Evolutionary conservation across 2,888 invertebrate genomes (phyloP), one percentile per base, ranked within the genome.

Genomic region (Xylota sylvarum): DNA sequence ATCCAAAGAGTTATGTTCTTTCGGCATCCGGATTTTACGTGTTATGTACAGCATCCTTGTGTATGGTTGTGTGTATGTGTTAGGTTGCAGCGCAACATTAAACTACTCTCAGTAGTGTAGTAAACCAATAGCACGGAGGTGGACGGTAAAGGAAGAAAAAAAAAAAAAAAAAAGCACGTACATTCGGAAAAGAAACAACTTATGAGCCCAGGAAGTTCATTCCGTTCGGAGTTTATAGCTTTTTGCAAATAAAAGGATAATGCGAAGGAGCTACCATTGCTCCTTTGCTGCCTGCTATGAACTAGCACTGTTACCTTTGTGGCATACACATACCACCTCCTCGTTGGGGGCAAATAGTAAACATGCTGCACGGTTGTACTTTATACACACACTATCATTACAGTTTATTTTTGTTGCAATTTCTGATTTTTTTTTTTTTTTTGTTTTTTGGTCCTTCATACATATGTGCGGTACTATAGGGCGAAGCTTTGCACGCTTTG

Each of bases 121-220:
- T 78, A 78, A 67, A 67, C 60, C 52, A 73, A 73, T 73, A 56
- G 19, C 19, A 9, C 0, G 30, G 23, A 14, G 9, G 56, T 37
- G 6, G 30, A 27, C 6, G n/a, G 30, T 7, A 14, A 23, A 32
- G 14, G n/a, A 55, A 43, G 43, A 67, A 56, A 43, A 3, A 37
- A 70, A 43, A 3, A 37, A 70, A n/a, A n/a, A n/a, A n/a, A n/a
- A n/a, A n/a, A n/a, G n/a, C 50, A 78, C 55, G 67, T 64, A 80
- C 60, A 35, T 19, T 17, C 52, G 62, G 62, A 69, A 58, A 52
- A 64, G 65, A 77, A 76, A 62, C 60, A 67, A 77, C 73, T 82
- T 78, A 82, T 56, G 77, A 81, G 69, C 65, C 46, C 73, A 67
- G 72, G 81, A 81, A 86, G 86, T 86, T 86, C 81, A 82, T 86